These are phyloP conservation scores for Napeogenes sylphis DNA, from an alignment of 2,888 invertebrate species.

Conservation along the genomic window DNA sequence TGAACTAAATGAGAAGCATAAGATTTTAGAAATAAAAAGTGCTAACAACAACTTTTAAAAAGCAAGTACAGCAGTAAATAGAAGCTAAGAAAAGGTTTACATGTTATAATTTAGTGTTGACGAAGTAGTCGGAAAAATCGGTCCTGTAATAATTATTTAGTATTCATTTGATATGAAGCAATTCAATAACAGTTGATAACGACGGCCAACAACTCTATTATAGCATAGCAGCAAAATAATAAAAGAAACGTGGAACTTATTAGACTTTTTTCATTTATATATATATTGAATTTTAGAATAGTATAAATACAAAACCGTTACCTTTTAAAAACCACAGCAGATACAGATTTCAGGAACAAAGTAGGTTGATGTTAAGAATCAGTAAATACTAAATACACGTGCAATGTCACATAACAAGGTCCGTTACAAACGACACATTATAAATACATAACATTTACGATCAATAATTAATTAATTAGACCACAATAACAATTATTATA, in stretches of 20 bases:
- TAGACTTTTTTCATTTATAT: not conserved
- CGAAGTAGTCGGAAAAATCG: no score
- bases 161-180: slow-evolving; percentile 12
- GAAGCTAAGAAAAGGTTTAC: no score
- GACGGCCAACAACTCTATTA: slow-evolving; percentile 8
- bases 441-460: slow-evolving; percentile 42
- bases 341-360: slow-evolving; percentile 67
- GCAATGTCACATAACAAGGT: slow-evolving; percentile 46
- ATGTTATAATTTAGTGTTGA: no score
- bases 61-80: no score
- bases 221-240: slow-evolving; percentile 3
- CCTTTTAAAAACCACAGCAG: slow-evolving; percentile 68
- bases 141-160: not conserved
- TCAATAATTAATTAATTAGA: slow-evolving; percentile 45
- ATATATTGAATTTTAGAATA: slow-evolving; percentile 14
- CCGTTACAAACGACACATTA: slow-evolving; percentile 54
- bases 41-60: no score
- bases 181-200: slow-evolving; percentile 15
- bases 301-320: slow-evolving; percentile 57
- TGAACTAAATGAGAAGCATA: no score
- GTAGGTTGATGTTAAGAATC: slow-evolving; percentile 55
- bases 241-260: not conserved
- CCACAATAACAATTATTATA: slow-evolving; percentile 53
- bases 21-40: no score
- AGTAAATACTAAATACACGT: slow-evolving; percentile 50